These are phyloP conservation scores for Bombus soroeensis DNA, from an alignment of 1,140 invertebrate genomes.

Conservation along the genomic window DNA sequence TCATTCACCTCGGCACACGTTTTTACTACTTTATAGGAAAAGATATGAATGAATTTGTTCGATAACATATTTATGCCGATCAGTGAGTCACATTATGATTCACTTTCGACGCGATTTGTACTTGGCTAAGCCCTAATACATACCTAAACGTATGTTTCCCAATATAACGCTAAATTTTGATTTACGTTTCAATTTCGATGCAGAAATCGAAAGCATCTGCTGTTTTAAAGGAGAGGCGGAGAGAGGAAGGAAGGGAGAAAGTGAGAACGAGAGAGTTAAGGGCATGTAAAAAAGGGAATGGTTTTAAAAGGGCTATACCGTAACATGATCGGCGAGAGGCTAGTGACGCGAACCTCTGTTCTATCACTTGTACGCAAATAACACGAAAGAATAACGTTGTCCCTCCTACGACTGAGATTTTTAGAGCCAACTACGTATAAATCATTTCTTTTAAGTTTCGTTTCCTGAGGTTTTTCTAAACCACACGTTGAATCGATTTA, in stretches of 20 bases:
- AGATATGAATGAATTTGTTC: neutral
- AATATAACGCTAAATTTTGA: neutral
- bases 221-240: neutral
- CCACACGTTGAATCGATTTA: neutral
- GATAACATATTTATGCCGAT: constrained; percentile 3
- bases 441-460: neutral
- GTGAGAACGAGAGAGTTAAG: constrained; percentile 1
- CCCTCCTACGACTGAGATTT: neutral
- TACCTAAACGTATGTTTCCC: too few relatives aligned
- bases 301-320: constrained; percentile 29
- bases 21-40: neutral
- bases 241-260: neutral
- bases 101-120: neutral
- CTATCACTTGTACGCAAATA: neutral
- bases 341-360: constrained; percentile 11
- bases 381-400: neutral
- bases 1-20: neutral
- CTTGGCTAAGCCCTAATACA: neutral
- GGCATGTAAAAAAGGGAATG: constrained; percentile 13
- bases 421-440: too few relatives aligned
- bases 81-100: constrained; percentile 32
- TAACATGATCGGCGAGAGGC: constrained; percentile 29
- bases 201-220: neutral
- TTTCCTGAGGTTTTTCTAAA: neutral
- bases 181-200: neutral